These are phyloP conservation scores for Indicator maculatus DNA, from an alignment of 2,113 vertebrate genomes.

Conservation along the genomic window DNA sequence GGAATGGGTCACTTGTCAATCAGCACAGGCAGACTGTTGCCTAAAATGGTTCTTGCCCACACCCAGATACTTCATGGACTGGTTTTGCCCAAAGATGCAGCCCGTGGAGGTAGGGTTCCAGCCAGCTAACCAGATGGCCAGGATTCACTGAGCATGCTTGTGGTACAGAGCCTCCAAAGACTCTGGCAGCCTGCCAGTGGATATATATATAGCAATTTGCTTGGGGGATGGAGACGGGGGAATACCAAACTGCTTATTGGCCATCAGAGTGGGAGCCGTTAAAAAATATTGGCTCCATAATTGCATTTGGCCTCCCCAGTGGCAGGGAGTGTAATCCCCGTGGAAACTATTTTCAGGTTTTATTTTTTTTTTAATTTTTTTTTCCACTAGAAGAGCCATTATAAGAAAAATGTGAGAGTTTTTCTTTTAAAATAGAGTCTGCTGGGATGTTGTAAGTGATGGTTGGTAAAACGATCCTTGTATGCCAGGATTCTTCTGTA, in stretches of 20 bases:
- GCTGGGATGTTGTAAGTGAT: conserved; percentile 10
- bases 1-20: not conserved
- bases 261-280: conserved; percentile 32
- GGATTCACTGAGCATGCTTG: conserved; percentile 30
- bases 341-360: conserved; percentile 18
- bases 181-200: not conserved
- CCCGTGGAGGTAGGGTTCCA: not conserved
- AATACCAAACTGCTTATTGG: conserved; percentile 56
- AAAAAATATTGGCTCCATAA: conserved; percentile 47
- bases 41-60: not conserved
- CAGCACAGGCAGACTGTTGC: not conserved
- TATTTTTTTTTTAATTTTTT: not conserved
- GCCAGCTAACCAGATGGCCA: conserved; percentile 58
- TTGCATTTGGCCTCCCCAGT: conserved; percentile 24
- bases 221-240: conserved; percentile 5
- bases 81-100: not conserved
- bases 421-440: conserved; percentile 41
- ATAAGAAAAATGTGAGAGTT: not conserved
- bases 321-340: not conserved
- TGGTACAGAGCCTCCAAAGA: conserved; percentile 25
- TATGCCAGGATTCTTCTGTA: conserved; percentile 38
- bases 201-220: conserved; percentile 32
- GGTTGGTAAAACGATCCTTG: conserved; percentile 11
- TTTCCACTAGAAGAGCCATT: not conserved
- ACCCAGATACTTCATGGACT: not conserved